Evolutionary conservation across 2,888 invertebrate species (phyloP).

Genomic region (Eupithecia insigniata): DNA sequence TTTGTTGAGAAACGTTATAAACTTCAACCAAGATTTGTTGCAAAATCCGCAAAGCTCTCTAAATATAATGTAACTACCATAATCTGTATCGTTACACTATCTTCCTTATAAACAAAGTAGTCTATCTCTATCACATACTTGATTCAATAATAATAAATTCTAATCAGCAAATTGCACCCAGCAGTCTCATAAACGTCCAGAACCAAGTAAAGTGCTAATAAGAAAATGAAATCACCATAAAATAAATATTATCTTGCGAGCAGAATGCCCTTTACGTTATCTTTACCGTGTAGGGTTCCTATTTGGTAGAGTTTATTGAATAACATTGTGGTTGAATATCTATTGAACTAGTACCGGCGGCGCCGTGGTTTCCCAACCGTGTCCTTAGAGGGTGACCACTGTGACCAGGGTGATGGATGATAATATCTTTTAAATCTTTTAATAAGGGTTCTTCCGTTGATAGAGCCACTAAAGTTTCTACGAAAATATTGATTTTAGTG

Average conservation of each 20-base stretch:
- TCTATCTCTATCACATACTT: slow-evolving; percentile 27
- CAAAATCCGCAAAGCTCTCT: slow-evolving; percentile 6
- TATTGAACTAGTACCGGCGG: not conserved
- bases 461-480: no score
- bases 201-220: slow-evolving; percentile 30
- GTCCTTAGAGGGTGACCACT: not conserved
- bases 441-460: no score
- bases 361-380: not conserved
- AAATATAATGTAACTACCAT: not conserved
- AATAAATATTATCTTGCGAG: slow-evolving; percentile 18
- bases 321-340: slow-evolving; percentile 7
- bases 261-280: slow-evolving; percentile 10
- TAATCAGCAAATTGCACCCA: slow-evolving; percentile 34
- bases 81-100: slow-evolving; percentile 9
- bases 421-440: no score
- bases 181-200: slow-evolving; percentile 26
- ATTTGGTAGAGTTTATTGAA: slow-evolving; percentile 9
- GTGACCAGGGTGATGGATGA: not conserved
- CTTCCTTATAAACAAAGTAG: slow-evolving; percentile 17
- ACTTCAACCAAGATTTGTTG: slow-evolving; percentile 15
- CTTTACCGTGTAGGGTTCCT: not conserved
- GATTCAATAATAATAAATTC: slow-evolving; percentile 33
- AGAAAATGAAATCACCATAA: slow-evolving; percentile 30
- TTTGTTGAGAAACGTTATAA: slow-evolving; percentile 4
- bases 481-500: no score